Evolutionary conservation across 1,140 invertebrate genomes (phyloP).

Genomic region (Diorhabda elongata): DNA sequence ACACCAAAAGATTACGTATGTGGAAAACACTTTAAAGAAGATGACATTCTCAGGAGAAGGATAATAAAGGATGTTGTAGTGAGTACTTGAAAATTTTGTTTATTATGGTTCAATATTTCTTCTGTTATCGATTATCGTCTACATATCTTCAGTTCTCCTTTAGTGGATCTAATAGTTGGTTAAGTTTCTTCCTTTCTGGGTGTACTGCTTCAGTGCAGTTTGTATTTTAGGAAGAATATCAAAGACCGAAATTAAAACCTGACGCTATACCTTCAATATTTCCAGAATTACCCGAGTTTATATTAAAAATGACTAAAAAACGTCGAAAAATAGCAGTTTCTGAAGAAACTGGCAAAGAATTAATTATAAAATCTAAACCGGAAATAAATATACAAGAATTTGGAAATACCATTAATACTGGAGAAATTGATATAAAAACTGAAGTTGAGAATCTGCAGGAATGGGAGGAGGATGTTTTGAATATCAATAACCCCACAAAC

Average conservation of each 20-base stretch:
- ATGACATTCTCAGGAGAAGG: conserved; percentile 17
- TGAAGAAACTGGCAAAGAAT: background rate
- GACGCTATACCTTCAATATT: conserved; percentile 22
- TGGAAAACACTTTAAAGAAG: conserved; percentile 21
- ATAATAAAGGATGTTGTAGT: conserved; percentile 19
- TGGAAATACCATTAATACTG: conserved; percentile 5
- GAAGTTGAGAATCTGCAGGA: conserved; percentile 14
- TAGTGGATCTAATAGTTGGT: too few species aligned
- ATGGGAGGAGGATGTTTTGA: background rate
- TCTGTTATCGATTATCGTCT: too few species aligned
- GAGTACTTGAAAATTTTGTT: background rate
- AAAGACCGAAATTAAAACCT: conserved; percentile 21
- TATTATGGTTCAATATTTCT: background rate
- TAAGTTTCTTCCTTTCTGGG: too few species aligned
- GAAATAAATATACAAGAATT: background rate
- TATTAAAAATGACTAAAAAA: conserved; percentile 20
- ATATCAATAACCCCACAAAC: background rate
- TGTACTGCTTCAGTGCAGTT: too few species aligned
- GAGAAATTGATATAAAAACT: conserved; percentile 16
- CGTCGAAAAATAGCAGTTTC: conserved; percentile 11
- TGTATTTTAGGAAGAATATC: conserved; percentile 20
- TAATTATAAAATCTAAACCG: background rate
- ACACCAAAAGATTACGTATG: conserved; percentile 23
- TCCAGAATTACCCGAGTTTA: conserved; percentile 20
- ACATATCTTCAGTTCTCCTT: too few species aligned